phyloP scores from a whole-genome alignment of 2,113 vertebrate species.

The Vulpes ferrilata region DNA sequence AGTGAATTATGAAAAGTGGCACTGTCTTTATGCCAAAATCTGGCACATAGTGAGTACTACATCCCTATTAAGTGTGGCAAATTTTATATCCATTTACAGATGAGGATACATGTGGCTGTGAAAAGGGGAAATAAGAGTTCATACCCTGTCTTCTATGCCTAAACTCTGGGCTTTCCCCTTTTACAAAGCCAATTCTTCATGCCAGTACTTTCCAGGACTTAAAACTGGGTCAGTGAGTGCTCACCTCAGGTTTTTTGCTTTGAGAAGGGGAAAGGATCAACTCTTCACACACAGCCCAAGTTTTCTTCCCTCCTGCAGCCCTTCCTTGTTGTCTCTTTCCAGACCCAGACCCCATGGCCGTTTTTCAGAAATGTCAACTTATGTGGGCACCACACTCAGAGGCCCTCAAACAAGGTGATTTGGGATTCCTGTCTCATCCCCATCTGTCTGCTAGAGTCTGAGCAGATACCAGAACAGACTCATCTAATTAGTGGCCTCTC shows the following conservation, averaged over 20 bases:
- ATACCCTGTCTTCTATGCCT: background rate
- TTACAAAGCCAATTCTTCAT: background rate
- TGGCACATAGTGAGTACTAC: too few species aligned
- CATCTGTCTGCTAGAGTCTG: constrained; percentile 43
- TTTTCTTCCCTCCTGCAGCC: background rate
- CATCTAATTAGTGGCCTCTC: constrained; percentile 12
- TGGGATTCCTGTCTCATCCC: background rate
- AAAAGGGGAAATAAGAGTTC: background rate
- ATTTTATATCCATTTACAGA: background rate
- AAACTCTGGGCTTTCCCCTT: background rate
- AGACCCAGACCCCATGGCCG: background rate
- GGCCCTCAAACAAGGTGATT: constrained; percentile 9
- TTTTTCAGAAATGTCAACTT: background rate
- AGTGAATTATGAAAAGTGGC: background rate
- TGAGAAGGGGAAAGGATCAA: background rate
- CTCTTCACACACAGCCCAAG: rapidly evolving
- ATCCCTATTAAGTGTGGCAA: background rate
- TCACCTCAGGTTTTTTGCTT: background rate
- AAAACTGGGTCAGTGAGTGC: background rate
- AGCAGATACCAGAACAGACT: constrained; percentile 49
- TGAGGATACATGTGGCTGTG: background rate
- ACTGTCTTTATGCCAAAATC: background rate
- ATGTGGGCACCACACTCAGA: background rate
- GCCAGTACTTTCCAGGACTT: background rate
- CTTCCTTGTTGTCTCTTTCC: background rate